Conservation (phyloP, 2,797 vertebrate genomes). For the Tiaroga cobitis region DNA sequence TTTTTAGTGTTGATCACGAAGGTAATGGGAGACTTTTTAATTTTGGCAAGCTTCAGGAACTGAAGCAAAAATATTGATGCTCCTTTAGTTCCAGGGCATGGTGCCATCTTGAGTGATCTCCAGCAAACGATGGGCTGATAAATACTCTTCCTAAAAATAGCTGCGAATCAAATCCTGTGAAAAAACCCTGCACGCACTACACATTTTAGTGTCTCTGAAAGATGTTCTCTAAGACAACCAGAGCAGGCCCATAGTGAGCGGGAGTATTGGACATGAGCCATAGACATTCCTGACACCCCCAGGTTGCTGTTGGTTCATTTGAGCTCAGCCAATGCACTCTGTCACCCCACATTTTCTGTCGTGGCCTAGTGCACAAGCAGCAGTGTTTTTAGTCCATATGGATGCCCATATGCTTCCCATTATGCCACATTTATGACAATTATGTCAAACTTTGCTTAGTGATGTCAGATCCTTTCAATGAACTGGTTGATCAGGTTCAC, state of each 20-base stretch:
- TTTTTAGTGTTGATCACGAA: neutral
- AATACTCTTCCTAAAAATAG: slow-evolving; percentile 65
- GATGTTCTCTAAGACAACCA: slow-evolving; percentile 79
- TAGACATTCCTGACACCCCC: slow-evolving; percentile 80
- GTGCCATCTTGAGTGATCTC: slow-evolving; percentile 10
- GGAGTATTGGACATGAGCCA: slow-evolving; percentile 77
- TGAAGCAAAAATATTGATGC: neutral
- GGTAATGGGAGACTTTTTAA: neutral
- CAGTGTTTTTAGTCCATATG: slow-evolving; percentile 54
- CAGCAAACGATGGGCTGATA: slow-evolving; percentile 48
- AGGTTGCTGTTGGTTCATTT: slow-evolving; percentile 83
- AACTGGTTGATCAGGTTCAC: neutral
- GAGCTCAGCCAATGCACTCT: slow-evolving; percentile 82
- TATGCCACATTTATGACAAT: neutral
- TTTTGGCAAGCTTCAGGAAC: neutral
- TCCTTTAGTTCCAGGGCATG: slow-evolving; percentile 33
- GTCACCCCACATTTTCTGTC: slow-evolving; percentile 73
- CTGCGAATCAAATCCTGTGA: slow-evolving; percentile 49
- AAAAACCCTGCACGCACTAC: slow-evolving; percentile 61
- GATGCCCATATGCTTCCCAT: slow-evolving; percentile 46
- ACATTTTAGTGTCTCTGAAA: slow-evolving; percentile 64
- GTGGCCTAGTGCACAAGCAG: slow-evolving; percentile 56
- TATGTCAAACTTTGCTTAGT: neutral
- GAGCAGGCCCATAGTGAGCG: slow-evolving; percentile 74
- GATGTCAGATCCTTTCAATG: neutral